Evolutionary conservation across 1,140 invertebrate species (phyloP).

Genomic region (Bursaphelenchus mucronatus): DNA sequence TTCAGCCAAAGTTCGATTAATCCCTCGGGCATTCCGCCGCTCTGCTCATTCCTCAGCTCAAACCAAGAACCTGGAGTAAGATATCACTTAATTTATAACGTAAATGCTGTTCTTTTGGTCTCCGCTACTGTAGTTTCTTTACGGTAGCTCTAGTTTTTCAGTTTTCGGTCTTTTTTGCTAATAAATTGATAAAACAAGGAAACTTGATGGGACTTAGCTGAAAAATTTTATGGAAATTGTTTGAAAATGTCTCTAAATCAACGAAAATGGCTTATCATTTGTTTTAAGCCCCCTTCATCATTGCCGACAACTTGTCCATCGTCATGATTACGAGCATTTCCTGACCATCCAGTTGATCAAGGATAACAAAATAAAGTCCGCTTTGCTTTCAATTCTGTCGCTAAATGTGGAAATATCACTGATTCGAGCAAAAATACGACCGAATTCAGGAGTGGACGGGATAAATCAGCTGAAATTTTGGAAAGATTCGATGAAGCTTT

Average conservation of each 20-base stretch:
- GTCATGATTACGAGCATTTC: conserved; percentile 50
- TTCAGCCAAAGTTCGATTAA: conserved; percentile 41
- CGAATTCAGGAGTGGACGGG: conserved; percentile 41
- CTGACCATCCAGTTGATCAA: conserved; percentile 28
- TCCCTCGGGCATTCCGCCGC: conserved; percentile 10
- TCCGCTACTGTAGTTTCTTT: no score
- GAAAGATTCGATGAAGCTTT: conserved; percentile 43
- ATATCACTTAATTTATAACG: no score
- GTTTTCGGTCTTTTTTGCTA: no score
- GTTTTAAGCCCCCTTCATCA: conserved; percentile 36
- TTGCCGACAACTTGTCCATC: conserved; percentile 35
- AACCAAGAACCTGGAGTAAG: neutral
- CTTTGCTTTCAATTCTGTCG: conserved; percentile 42
- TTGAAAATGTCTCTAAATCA: neutral
- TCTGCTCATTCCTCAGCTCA: conserved; percentile 3
- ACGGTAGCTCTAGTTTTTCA: no score
- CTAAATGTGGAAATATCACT: conserved; percentile 45
- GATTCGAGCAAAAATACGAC: conserved; percentile 43
- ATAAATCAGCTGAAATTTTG: conserved; percentile 48
- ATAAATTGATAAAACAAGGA: no score
- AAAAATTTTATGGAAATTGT: no score
- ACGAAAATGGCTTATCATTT: neutral
- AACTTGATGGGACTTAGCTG: no score
- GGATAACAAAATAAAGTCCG: conserved; percentile 18
- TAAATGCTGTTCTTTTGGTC: no score